Evolutionary conservation across 2,888 invertebrate species (phyloP).

Genomic region (Xylophagus ater): DNA sequence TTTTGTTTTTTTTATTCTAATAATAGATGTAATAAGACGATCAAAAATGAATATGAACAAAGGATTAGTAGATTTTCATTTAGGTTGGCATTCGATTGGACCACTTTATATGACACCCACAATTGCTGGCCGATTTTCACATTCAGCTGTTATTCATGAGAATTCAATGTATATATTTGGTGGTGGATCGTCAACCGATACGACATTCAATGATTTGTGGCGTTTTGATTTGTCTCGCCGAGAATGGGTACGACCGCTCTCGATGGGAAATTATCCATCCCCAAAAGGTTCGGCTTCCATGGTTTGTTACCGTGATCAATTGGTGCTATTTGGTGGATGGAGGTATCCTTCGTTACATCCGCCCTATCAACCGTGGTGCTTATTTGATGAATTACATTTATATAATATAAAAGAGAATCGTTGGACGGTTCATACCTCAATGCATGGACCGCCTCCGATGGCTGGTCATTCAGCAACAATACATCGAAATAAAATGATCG

Average conservation of each 20-base stretch:
- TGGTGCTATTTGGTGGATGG: conserved; percentile 92
- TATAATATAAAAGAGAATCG: conserved; percentile 71
- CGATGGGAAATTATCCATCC: conserved; percentile 80
- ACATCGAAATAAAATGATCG: conserved; percentile 68
- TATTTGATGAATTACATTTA: conserved; percentile 86
- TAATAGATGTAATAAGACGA: conserved; percentile 67
- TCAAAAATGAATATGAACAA: conserved; percentile 62
- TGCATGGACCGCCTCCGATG: conserved; percentile 41
- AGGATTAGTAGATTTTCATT: conserved; percentile 63
- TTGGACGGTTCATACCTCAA: conserved; percentile 46
- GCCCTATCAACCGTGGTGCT: conserved; percentile 69
- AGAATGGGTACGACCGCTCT: conserved; percentile 72
- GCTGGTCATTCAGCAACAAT: conserved; percentile 91
- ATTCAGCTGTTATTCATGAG: conserved; percentile 72
- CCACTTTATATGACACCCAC: conserved; percentile 51
- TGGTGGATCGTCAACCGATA: conserved; percentile 86
- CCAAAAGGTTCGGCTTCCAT: conserved; percentile 92
- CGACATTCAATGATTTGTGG: conserved; percentile 97
- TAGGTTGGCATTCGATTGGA: conserved; percentile 59
- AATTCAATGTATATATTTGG: conserved; percentile 93
- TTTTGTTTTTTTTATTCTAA: conserved; percentile 16
- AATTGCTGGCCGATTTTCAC: conserved; percentile 87
- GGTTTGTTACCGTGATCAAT: conserved; percentile 71
- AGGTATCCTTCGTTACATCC: conserved; percentile 82
- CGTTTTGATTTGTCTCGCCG: conserved; percentile 75